Base-by-base conservation (phyloP, 2,888 invertebrate species). In the Acleris cristana region DNA sequence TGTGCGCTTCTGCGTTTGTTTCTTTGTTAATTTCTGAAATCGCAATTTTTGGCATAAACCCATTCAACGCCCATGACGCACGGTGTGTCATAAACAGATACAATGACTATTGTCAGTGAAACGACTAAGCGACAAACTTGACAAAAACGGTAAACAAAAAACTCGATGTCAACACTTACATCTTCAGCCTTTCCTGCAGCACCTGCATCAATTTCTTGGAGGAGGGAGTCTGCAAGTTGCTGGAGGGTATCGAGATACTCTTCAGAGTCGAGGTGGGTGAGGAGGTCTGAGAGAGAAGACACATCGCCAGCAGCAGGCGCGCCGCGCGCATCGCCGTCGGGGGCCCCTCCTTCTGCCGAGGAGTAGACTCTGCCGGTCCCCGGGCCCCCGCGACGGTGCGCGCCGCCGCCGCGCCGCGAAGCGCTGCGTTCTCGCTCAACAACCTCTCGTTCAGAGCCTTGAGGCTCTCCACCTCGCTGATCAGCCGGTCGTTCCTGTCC, bases 321-420 rank as follows among this genome's bases (percentile, higher is more conserved):
- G 95, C 94, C 94, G 94, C 93, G 93, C 94, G 94, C 91, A 93
- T 89, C 94, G 95, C 95, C 95, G 94, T 89, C 94, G 95, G 95
- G 89, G 94, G 94, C 95, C 94, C 95, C 94, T 95, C 96, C 95
- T 97, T 98, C 98, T 98, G 96, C 99, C 94, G 99, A 98, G 98
- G 98, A 95, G 93, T 92, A 96, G 96, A 96, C 95, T 94, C 96
- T 94, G 96, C 96, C 87, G 96, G 96, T 96, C 96, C 95, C 84
- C 87, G 94, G 94, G 94, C 92, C 89, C 93, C 95, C 94, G 94
- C 94, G 94, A 95, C 95, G 94, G 94, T 95, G 94, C 93, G 88
- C 93, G 93, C 93, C 90, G 88, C 89, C 72, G 94, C 94, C 72
- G 94, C 90, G 76, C 86, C 87, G 78, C 94, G 94, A 67, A 96